Conservation (phyloP, 1,140 invertebrate genomes). For the Scaptodrosophila lebanonensis region DNA sequence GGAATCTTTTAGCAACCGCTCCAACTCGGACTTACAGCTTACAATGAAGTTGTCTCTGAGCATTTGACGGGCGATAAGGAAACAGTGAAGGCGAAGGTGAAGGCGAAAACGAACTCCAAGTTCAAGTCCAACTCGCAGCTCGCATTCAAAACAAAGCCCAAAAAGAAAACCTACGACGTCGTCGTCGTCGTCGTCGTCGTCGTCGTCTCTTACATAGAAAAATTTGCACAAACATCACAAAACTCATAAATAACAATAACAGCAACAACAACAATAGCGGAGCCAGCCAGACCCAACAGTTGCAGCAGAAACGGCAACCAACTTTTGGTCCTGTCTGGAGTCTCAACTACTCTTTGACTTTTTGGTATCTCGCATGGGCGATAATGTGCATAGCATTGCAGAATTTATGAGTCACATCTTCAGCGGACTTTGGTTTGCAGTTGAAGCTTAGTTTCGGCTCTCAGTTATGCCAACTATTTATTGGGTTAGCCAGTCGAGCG, state of each 20-base stretch:
- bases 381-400: slow-evolving; percentile 63
- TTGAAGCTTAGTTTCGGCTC: slow-evolving; percentile 12
- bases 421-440: too few species aligned
- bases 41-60: slow-evolving; percentile 72
- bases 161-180: slow-evolving; percentile 29
- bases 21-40: slow-evolving; percentile 3
- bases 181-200: background rate
- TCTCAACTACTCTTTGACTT: slow-evolving; percentile 38
- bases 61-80: slow-evolving; percentile 68
- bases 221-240: slow-evolving; percentile 74
- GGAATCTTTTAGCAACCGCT: slow-evolving; percentile 39
- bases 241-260: slow-evolving; percentile 70
- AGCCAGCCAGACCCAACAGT: slow-evolving; percentile 5
- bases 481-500: slow-evolving; percentile 53
- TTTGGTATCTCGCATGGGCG: slow-evolving; percentile 35
- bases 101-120: slow-evolving; percentile 16
- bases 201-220: slow-evolving; percentile 59
- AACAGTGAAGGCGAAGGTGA: too few species aligned
- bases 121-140: slow-evolving; percentile 41
- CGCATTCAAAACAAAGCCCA: slow-evolving; percentile 8
- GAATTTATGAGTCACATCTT: slow-evolving; percentile 65
- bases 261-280: slow-evolving; percentile 30
- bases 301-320: slow-evolving; percentile 27
- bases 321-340: slow-evolving; percentile 19
- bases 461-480: slow-evolving; percentile 57